Evolutionary conservation across 2,113 vertebrate species (phyloP), one percentile per base, ranked within the genome.

Genomic region (Hippocampus mohnikei): DNA sequence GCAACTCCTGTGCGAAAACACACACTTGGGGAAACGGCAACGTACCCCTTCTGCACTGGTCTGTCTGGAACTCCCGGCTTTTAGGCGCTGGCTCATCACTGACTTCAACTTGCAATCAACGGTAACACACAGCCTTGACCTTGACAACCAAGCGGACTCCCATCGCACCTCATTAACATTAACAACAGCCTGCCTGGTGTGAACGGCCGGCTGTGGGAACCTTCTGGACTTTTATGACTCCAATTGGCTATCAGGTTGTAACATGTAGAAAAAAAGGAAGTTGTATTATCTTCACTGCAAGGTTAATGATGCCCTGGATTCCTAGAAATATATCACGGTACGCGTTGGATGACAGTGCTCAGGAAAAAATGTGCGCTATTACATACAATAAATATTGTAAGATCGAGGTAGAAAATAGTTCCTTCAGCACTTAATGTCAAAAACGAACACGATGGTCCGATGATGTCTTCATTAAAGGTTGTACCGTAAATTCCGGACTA

Each of bases 141-240:
- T 86, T 90, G 86, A 85, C 82, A 76, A 75, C 73, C 81, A 73
- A 78, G 82, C 77, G 69, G 77, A 71, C 77, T 76, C 71, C 79
- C 80, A 79, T 85, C 83, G 79, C 86, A 84, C 86, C 77, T 85
- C 81, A 87, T 88, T 87, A 87, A 87, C 82, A 76, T 87, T 87
- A 83, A 89, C 86, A 81, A 70, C 85, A 75, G 78, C 75, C 83
- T 70, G 75, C 81, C 73, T 71, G 77, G 85, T 86, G 88, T 76
- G 79, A 88, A 87, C 77, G 46, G 69, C 62, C 52, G 78, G 69
- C 75, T 76, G 63, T 85, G 80, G 79, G 81, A 85, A 90, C 79
- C 74, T 87, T 83, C 74, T 77, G 82, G 84, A 75, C 74, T 77
- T 89, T 89, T 88, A 89, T 70, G 76, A 71, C 84, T 84, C 82